phyloP scores from a whole-genome alignment of 2,888 invertebrate genomes.

The Epicampocera succincta region DNA sequence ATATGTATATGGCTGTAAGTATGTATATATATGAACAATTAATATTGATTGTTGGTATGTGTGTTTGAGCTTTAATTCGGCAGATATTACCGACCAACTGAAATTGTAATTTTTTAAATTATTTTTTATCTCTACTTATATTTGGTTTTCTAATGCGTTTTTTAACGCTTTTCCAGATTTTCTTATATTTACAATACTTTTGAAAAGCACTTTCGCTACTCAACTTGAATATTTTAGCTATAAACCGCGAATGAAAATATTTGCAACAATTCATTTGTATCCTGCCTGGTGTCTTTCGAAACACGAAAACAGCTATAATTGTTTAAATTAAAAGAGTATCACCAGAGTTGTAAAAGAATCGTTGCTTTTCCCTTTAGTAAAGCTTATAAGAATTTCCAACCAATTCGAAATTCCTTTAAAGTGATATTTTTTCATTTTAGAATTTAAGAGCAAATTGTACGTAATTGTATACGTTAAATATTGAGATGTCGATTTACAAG shows the following conservation, averaged over 20 bases:
- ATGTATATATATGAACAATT: too few relatives aligned
- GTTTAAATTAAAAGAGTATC: slow-evolving; percentile 55
- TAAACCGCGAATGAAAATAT: slow-evolving; percentile 67
- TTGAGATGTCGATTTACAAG: too few relatives aligned
- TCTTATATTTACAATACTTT: slow-evolving; percentile 54
- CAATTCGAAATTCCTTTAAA: too few relatives aligned
- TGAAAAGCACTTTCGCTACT: slow-evolving; percentile 64
- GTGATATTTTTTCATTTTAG: too few relatives aligned
- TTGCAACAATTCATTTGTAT: slow-evolving; percentile 65
- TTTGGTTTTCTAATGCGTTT: neutral
- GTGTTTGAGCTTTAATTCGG: too few relatives aligned
- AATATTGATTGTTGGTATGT: too few relatives aligned
- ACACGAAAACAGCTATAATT: slow-evolving; percentile 61
- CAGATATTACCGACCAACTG: too few relatives aligned
- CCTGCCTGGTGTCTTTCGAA: slow-evolving; percentile 59
- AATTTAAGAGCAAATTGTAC: too few relatives aligned
- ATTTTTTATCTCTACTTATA: neutral
- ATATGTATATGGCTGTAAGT: too few relatives aligned
- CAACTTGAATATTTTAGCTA: slow-evolving; percentile 60
- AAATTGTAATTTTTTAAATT: too few relatives aligned
- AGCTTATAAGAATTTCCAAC: neutral
- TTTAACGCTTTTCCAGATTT: slow-evolving; percentile 12
- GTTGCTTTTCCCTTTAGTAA: too few relatives aligned
- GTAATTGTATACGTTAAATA: too few relatives aligned
- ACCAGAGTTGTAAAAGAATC: slow-evolving; percentile 42